A percentile compares a stretch with the other conserved stretches of the same genome.
These are phyloP conservation scores for Hipparchia semele DNA, from an alignment of 2,888 invertebrate genomes.

Conservation along the genomic window DNA sequence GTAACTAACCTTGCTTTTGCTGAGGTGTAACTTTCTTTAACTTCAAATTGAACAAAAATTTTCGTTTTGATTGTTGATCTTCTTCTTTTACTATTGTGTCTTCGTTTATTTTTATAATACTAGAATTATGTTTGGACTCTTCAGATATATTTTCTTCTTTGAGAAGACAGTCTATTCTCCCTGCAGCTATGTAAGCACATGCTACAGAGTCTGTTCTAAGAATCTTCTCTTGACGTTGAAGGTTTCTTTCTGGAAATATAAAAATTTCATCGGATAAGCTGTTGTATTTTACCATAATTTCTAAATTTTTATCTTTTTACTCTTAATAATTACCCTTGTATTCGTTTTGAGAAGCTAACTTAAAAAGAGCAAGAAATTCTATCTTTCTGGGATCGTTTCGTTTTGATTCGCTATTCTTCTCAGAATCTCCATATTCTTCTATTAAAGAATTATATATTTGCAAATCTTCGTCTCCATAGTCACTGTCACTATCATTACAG, in stretches of 20 bases:
- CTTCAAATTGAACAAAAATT: slow-evolving; percentile 83
- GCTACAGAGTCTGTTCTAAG: slow-evolving; percentile 77
- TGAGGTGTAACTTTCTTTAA: slow-evolving; percentile 80
- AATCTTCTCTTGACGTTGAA: slow-evolving; percentile 84
- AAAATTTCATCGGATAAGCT: neutral
- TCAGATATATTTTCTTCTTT: slow-evolving; percentile 57
- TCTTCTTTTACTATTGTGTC: slow-evolving; percentile 44
- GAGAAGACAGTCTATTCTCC: slow-evolving; percentile 57
- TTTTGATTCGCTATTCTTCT: slow-evolving; percentile 48
- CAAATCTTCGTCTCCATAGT: slow-evolving; percentile 79
- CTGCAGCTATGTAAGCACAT: slow-evolving; percentile 72
- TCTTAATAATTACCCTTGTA: slow-evolving; percentile 80
- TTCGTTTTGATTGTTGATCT: slow-evolving; percentile 75
- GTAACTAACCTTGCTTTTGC: slow-evolving; percentile 82
- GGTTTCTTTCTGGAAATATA: slow-evolving; percentile 72
- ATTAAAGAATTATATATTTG: slow-evolving; percentile 79
- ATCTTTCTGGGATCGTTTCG: slow-evolving; percentile 74
- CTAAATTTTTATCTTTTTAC: neutral
- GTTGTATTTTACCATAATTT: no score
- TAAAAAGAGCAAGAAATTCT: slow-evolving; percentile 84
- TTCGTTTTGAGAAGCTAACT: slow-evolving; percentile 83
- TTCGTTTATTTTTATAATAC: slow-evolving; percentile 15
- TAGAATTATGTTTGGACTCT: slow-evolving; percentile 22
- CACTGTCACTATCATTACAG: slow-evolving; percentile 71
- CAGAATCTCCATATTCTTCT: slow-evolving; percentile 60